These are phyloP conservation scores for Argyrosomus regius DNA, from an alignment of 2,797 vertebrate genomes.

Conservation along the genomic window DNA sequence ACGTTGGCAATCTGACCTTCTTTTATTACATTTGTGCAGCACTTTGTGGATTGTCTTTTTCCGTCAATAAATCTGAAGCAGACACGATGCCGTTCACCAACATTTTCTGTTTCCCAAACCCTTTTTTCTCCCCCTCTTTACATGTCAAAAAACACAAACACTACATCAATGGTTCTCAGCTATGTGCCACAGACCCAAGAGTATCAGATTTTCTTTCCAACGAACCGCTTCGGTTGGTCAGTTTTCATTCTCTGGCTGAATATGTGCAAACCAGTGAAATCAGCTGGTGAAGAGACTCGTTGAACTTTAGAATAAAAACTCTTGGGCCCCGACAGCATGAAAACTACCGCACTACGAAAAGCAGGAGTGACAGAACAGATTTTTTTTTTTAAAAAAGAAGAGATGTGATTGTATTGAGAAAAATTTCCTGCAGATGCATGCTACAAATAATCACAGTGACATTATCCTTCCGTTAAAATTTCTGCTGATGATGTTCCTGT, in stretches of 20 bases:
- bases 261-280: conserved; percentile 54
- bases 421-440: conserved; percentile 77
- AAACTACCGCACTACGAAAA: conserved; percentile 64
- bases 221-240: conserved; percentile 6
- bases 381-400: conserved; percentile 17
- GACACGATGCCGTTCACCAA: conserved; percentile 59
- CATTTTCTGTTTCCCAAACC: conserved; percentile 36
- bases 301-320: conserved; percentile 13
- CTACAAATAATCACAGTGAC: conserved; percentile 87
- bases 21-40: conserved; percentile 73
- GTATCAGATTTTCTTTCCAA: conserved; percentile 19
- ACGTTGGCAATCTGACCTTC: conserved; percentile 66
- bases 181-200: conserved; percentile 55
- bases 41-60: conserved; percentile 78
- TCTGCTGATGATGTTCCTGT: conserved; percentile 60
- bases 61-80: conserved; percentile 48
- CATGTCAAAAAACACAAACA: conserved; percentile 61
- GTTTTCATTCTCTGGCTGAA: conserved; percentile 40
- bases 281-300: conserved; percentile 3
- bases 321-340: conserved; percentile 46
- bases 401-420: conserved; percentile 57
- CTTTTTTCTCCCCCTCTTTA: conserved; percentile 23
- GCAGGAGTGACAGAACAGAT: conserved; percentile 46
- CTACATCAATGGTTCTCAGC: conserved; percentile 63
- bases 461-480: conserved; percentile 70